Evolutionary conservation across 2,888 invertebrate species (phyloP).

Genomic region (Odiellus spinosus): DNA sequence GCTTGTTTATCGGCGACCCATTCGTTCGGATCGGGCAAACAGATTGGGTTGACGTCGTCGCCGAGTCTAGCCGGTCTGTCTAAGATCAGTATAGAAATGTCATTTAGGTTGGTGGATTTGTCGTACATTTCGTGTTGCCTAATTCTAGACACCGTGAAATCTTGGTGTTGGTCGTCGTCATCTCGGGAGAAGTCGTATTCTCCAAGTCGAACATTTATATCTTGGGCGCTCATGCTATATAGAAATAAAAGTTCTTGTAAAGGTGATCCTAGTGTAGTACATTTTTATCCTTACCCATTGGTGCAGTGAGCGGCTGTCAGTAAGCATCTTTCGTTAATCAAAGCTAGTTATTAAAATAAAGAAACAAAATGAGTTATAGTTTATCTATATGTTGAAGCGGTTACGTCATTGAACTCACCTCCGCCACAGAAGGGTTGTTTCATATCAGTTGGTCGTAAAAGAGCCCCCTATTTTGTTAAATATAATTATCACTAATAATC

Average conservation of each 20-base stretch:
- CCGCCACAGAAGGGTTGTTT: too few relatives aligned
- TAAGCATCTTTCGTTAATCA: slow-evolving; percentile 14
- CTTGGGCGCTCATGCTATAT: not conserved
- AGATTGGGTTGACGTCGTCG: slow-evolving; percentile 12
- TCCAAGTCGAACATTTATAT: slow-evolving; percentile 11
- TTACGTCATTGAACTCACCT: too few relatives aligned
- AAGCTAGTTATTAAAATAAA: too few relatives aligned
- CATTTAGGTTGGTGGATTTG: slow-evolving; percentile 12
- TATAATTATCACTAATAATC: too few relatives aligned
- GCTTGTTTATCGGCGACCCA: not conserved
- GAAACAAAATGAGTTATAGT: too few relatives aligned
- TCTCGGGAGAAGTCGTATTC: slow-evolving; percentile 11
- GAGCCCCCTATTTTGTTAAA: too few relatives aligned
- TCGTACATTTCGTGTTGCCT: slow-evolving; percentile 12
- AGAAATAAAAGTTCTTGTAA: too few relatives aligned
- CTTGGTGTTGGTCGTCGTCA: slow-evolving; percentile 5
- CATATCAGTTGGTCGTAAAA: too few relatives aligned
- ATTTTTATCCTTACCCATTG: slow-evolving; percentile 10
- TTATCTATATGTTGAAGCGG: too few relatives aligned
- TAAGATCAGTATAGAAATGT: slow-evolving; percentile 12
- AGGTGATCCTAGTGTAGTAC: too few relatives aligned
- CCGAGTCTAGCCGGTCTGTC: slow-evolving; percentile 5
- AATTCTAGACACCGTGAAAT: slow-evolving; percentile 11
- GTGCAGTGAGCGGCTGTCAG: slow-evolving; percentile 18
- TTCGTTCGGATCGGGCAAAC: slow-evolving; percentile 3